phyloP scores from a whole-genome alignment of 1,140 invertebrate species.

The Liolophura sinensis region DNA sequence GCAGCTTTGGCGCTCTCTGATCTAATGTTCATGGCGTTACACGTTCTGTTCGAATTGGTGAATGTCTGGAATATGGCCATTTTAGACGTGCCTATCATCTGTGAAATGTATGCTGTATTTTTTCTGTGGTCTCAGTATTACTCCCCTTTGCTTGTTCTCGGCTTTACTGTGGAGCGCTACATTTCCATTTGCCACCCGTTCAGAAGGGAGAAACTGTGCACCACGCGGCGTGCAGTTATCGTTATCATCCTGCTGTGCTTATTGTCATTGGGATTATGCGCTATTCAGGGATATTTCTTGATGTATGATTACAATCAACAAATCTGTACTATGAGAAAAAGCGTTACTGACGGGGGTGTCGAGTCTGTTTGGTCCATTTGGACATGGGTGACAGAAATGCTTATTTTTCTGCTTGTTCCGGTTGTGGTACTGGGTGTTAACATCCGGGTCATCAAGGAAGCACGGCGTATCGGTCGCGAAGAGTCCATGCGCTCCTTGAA shows the following conservation, averaged over 20 bases:
- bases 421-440: constrained; percentile 49
- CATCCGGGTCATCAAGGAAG: constrained; percentile 50
- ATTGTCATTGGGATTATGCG: constrained; percentile 31
- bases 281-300: constrained; percentile 54
- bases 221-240: constrained; percentile 72
- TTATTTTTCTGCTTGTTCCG: constrained; percentile 47
- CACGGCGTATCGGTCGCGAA: constrained; percentile 40
- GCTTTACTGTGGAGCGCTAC: constrained; percentile 93
- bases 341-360: constrained; percentile 17
- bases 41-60: constrained; percentile 45
- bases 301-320: constrained; percentile 25
- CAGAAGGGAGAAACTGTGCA: constrained; percentile 76
- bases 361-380: constrained; percentile 39
- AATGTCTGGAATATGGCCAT: constrained; percentile 41
- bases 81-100: constrained; percentile 41
- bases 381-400: constrained; percentile 50
- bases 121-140: constrained; percentile 52
- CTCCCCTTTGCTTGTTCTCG: constrained; percentile 60
- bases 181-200: constrained; percentile 95
- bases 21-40: constrained; percentile 39
- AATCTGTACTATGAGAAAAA: constrained; percentile 10
- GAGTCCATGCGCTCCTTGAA: constrained; percentile 24
- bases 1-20: constrained; percentile 44
- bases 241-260: constrained; percentile 59
- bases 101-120: constrained; percentile 45